Evolutionary conservation across 1,140 invertebrate species (phyloP), one percentile per base, ranked within the genome.

Genomic region (Glomeris maerens): DNA sequence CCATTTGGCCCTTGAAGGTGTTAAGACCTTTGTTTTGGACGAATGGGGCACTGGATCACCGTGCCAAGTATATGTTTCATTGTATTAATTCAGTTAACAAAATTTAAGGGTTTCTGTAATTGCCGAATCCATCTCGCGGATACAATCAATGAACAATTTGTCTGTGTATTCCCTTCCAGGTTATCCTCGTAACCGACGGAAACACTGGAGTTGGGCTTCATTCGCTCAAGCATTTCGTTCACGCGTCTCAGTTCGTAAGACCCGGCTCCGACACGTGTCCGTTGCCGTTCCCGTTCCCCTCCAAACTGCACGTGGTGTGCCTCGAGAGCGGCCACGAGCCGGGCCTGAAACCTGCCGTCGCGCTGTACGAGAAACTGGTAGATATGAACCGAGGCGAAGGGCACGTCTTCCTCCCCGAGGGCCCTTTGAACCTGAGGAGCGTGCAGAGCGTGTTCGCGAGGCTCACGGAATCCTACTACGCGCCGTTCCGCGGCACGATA

Each of bases 31-130:
- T 42, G 73, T 91, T 13, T 69, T 84, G 23, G 78, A 78, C 49
- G 84, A 90, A 69, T 94, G 87, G 87, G 85, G 84, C 21, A 80
- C 77, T 58, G 76, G 79, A 52, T 82, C 80, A 36, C 77, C 81
- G 4, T 64, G 48, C 55, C 68, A 73, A 62, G 68, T 72, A 61
- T 45, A 7, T 20, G 44, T 14, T 14, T 1, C 28, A 26, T 46
- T n/a, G n/a, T 45, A 26, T 20, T 3, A 51, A 45, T 2, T 50
- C 14, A 25, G 5, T 26, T 27, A 49, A n/a, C n/a, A 45, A 17
- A 44, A 44, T 44, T 10, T 42, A 14, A n/a, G 23, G 23, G 25
- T 13, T 7, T 13, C 1, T 45, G 7, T 4, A 39, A 26, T 10
- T n/a, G n/a, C n/a, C n/a, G n/a, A n/a, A n/a, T n/a, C n/a, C n/a